Evolutionary conservation across 2,888 invertebrate species (phyloP), one percentile per base, ranked within the genome.

Genomic region (Euspilapteryx auroguttella): DNA sequence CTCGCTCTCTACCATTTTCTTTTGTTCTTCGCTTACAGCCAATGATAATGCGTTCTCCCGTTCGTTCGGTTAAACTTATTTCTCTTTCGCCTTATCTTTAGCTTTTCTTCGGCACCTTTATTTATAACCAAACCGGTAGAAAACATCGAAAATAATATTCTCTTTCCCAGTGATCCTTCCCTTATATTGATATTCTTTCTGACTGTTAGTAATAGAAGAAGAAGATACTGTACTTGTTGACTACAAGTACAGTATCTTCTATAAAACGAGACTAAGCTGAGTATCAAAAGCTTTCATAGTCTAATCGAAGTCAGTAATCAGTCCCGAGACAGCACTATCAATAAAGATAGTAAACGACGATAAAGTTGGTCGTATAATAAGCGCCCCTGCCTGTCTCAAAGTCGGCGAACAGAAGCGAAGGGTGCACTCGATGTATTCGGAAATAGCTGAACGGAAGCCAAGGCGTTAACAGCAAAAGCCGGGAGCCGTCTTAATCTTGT

Each of bases 11-110:
- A 68, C 65, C 63, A 65, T 71, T 75, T 71, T 73, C 73, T 75
- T 65, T 75, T 75, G 75, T 75, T 75, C 73, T 62, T 54, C 46
- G 57, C 71, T 69, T 58, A 57, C 52, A 64, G 68, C 75, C 73
- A 69, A 73, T 71, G 69, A 75, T 75, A 71, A 71, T 71, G 71
- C 68, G 62, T 63, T 71, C 65, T 63, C 63, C 59, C 65, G 65
- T 71, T 73, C 65, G 66, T 71, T 75, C 59, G 61, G 64, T 68
- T 73, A 66, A 69, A 71, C 71, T 69, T 73, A 73, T 73, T 73
- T 73, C 65, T 63, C 51, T 56, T 56, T 55, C 62, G 55, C 66
- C 65, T 73, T 68, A 73, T 75, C 69, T 59, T n/a, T n/a, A 58
- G 57, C 56, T 71, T 64, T 65, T 63, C 68, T 65, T 62, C 55